phyloP scores from a whole-genome alignment of 2,888 invertebrate species.

The Hirtodrosophila confusa region DNA sequence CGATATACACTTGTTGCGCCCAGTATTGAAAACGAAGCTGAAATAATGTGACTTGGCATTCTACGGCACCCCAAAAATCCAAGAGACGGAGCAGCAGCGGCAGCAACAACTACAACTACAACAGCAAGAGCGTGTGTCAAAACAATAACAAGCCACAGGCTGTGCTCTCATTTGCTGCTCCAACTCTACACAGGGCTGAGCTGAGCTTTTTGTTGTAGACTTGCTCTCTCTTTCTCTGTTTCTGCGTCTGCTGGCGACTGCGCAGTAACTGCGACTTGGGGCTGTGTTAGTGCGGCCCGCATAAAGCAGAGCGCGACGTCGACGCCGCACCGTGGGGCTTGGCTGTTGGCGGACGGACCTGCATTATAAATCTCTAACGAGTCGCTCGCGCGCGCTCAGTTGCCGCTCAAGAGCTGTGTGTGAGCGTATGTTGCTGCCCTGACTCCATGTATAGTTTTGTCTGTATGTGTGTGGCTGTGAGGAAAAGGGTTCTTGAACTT shows the following conservation, averaged over 20 bases:
- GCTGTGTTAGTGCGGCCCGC: constrained; percentile 51
- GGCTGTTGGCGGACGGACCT: constrained; percentile 45
- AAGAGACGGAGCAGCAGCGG: constrained; percentile 16
- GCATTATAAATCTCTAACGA: constrained; percentile 70
- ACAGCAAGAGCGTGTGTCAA: constrained; percentile 30
- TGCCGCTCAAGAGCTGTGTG: constrained; percentile 58
- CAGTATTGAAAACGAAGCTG: constrained; percentile 69
- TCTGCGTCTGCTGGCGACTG: constrained; percentile 33
- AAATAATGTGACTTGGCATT: constrained; percentile 68
- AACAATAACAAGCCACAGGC: constrained; percentile 57
- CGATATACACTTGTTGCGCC: constrained; percentile 77
- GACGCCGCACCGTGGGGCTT: constrained; percentile 47
- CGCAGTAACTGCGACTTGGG: constrained; percentile 35
- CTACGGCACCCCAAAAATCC: constrained; percentile 54
- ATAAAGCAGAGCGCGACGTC: constrained; percentile 38
- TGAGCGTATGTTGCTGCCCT: constrained; percentile 53
- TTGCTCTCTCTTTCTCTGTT: constrained; percentile 21
- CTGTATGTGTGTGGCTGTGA: constrained; percentile 57
- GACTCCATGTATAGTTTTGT: constrained; percentile 1
- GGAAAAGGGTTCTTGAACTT: constrained; percentile 84
- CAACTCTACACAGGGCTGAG: constrained; percentile 63
- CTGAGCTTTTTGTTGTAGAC: constrained; percentile 71
- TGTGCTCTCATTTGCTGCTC: constrained; percentile 39
- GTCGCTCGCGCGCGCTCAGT: constrained; percentile 69
- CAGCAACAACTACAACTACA: constrained; percentile 26